phyloP scores from a whole-genome alignment of 2,888 invertebrate species.

The Hoplodrina blanda region DNA sequence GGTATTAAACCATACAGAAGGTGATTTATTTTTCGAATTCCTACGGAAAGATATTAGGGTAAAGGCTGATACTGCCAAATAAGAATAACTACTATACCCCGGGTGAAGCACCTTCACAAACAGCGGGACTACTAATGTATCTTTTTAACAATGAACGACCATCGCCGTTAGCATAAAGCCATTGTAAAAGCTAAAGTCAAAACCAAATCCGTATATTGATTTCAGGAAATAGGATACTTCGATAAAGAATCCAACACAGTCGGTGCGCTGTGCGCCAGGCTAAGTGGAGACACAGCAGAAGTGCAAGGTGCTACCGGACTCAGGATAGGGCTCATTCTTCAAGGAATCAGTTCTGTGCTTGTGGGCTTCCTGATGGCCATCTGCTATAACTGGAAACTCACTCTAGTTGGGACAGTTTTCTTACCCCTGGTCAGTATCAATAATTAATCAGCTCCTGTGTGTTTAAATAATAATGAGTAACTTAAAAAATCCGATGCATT shows the following conservation, averaged over 20 bases:
- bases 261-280: slow-evolving; percentile 91
- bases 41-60: background rate
- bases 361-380: slow-evolving; percentile 91
- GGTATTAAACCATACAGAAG: slow-evolving; percentile 66
- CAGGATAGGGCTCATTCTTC: slow-evolving; percentile 91
- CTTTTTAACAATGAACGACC: too few relatives aligned
- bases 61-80: background rate
- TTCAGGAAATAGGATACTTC: slow-evolving; percentile 91
- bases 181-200: background rate
- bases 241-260: slow-evolving; percentile 91
- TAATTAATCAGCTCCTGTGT: too few relatives aligned
- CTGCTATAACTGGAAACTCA: slow-evolving; percentile 91
- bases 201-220: slow-evolving; percentile 2
- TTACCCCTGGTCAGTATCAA: slow-evolving; percentile 89
- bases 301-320: slow-evolving; percentile 92
- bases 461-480: too few relatives aligned
- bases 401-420: slow-evolving; percentile 91
- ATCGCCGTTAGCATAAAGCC: too few relatives aligned
- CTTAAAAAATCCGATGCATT: too few relatives aligned
- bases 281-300: slow-evolving; percentile 92
- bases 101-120: too few relatives aligned
- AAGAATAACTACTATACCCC: background rate
- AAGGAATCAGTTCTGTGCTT: slow-evolving; percentile 91
- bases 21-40: background rate
- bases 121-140: too few relatives aligned